These are phyloP conservation scores for Gryon sp. DNA, from an alignment of 1,140 invertebrate species.

Conservation along the genomic window DNA sequence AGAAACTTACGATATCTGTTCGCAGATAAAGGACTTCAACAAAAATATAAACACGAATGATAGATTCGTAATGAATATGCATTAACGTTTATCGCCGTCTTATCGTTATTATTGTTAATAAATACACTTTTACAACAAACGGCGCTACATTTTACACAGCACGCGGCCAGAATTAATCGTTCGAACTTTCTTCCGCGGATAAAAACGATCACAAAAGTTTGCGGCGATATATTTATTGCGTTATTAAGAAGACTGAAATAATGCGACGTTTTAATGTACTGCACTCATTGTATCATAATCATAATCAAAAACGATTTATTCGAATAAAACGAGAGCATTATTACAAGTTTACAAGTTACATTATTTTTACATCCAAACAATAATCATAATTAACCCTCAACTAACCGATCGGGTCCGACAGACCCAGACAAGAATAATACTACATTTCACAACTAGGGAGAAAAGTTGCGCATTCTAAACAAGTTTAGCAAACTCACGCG, in stretches of 20 bases:
- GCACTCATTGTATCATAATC: no score
- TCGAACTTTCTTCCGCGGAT: constrained; percentile 42
- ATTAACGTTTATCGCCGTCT: constrained; percentile 30
- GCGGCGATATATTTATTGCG: constrained; percentile 42
- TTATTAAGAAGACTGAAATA: constrained; percentile 51
- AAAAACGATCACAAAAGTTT: constrained; percentile 32
- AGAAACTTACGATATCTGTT: no score
- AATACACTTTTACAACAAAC: constrained; percentile 43
- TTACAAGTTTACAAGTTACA: no score
- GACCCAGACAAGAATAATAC: no score
- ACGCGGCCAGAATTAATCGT: constrained; percentile 36
- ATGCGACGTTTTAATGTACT: constrained; percentile 45
- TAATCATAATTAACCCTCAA: no score
- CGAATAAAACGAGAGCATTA: no score
- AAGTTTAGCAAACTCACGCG: no score
- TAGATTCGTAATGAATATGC: constrained; percentile 36
- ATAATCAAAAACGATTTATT: background rate
- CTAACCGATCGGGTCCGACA: no score
- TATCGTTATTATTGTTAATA: constrained; percentile 46
- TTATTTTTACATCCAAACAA: no score
- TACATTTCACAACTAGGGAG: no score
- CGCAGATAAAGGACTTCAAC: no score
- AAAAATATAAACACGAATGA: constrained; percentile 34
- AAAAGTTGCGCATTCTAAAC: no score
- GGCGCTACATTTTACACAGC: constrained; percentile 31